Evolutionary conservation across 2,797 vertebrate species (phyloP), one percentile per base, ranked within the genome.

Genomic region (Alauda arvensis): DNA sequence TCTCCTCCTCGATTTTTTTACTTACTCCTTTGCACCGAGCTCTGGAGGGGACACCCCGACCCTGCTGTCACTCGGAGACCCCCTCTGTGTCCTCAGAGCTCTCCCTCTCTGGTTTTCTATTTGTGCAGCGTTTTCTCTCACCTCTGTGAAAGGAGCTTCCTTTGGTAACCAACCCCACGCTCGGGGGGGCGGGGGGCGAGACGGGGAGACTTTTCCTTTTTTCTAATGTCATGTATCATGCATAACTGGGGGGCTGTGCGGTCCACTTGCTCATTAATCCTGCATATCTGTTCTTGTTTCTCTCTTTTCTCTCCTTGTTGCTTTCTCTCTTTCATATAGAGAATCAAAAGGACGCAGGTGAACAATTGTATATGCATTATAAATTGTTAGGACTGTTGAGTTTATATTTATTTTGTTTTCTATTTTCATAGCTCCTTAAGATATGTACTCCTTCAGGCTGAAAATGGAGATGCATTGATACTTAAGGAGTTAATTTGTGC

Each of bases 341-440:
- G 96, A 98, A 98, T 97, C 97, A 97, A 94, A 98, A 98, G 98
- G 98, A 99, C 39, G 96, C 98, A 99, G 98, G 98, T 99, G 98
- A 99, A 99, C 97, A 97, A 97, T 97, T 98, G 97, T 98, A 98
- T 99, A 98, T 98, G 96, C 97, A 96, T 98, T 98, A 97, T 98
- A 97, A 98, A 97, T 97, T 97, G 94, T 96, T 96, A 98, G 97
- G 96, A 98, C 96, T 98, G 97, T 97, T 95, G 95, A 96, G 94
- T 97, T 97, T 97, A 93, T 94, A 97, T 97, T 96, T 91, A 90
- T 95, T 95, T 96, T 97, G 96, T 94, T 95, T 96, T 91, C 70
- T 96, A 97, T 97, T 88, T 93, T 83, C 91, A 84, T 96, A 96
- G 97, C 97, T 98, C 96, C 96, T 98, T 97, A 98, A 97, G 94